Base-by-base conservation (phyloP, 2,113 vertebrate genomes). In the Puntigrus tetrazona region DNA sequence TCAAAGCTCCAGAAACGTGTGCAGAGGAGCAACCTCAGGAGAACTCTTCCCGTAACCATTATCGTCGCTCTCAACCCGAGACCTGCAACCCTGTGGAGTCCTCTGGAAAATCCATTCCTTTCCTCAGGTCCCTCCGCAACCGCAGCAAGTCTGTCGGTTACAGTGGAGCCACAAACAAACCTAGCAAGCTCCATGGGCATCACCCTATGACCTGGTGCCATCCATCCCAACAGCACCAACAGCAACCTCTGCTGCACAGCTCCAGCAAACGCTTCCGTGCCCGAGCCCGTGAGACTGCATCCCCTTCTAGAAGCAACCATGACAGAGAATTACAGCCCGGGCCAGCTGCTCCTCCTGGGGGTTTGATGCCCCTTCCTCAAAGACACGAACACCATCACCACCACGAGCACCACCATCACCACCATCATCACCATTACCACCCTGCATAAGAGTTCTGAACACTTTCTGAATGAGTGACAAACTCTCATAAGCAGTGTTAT, bases 301-400 rank as follows among this genome's bases (percentile, higher is more conserved):
- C 94, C 31, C 94, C 6, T 86, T 91, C 16, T 36, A 93, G 87
- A 47, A 13, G 50, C 25, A 83, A 80, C 14, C 57, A 65, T 1
- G 96, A 95, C 81, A 94, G 95, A 87, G 96, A 96, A 11, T 91
- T 92, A 0, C 92, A 93, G 75, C 92, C 94, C 1, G 90, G 85
- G 61, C 25, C 43, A 81, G 91, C 95, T 86, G 89, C 94, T 8
- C 94, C 13, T 92, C 94, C 87, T 92, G 94, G 82, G 91, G 93
- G 88, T 90, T 91, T 76, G 90, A 93, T 61, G 1, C 76, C 90
- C 91, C 91, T 95, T 82, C 90, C 96, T 85, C 95, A 97, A 90
- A 96, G 95, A 93, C 97, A 98, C 0, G 96, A 98, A 82, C 97
- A 98, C 82, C 95, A 97, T 90, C 97, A 98, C 80, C 96, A 96